phyloP scores from a whole-genome alignment of 2,888 invertebrate genomes.

The Operophtera brumata region DNA sequence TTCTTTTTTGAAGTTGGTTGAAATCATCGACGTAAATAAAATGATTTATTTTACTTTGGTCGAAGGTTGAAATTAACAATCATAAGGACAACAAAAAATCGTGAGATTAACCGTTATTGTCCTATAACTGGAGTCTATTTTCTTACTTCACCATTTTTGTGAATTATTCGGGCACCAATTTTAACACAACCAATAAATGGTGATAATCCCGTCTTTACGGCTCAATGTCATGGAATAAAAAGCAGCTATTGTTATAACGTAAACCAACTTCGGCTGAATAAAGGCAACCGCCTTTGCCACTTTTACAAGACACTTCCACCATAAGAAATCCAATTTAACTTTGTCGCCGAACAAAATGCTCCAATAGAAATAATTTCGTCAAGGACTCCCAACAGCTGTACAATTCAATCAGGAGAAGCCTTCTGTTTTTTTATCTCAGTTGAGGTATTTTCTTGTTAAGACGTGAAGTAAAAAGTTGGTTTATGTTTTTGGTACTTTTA shows the following conservation, averaged over 20 bases:
- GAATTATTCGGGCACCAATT: conserved; percentile 20
- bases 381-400: conserved; percentile 74
- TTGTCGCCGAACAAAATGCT: conserved; percentile 76
- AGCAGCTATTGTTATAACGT: conserved; percentile 61
- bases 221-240: conserved; percentile 46
- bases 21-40: no score
- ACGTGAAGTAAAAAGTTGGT: conserved; percentile 52
- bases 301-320: conserved; percentile 66
- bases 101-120: no score
- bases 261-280: conserved; percentile 63
- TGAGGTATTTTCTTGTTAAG: conserved; percentile 50
- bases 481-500: conserved; percentile 59
- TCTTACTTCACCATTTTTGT: background rate
- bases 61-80: no score
- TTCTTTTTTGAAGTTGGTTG: no score
- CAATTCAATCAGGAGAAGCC: conserved; percentile 72
- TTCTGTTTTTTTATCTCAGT: conserved; percentile 59
- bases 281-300: conserved; percentile 62
- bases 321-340: conserved; percentile 80
- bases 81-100: no score
- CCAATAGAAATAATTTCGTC: conserved; percentile 78
- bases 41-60: no score
- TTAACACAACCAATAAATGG: conserved; percentile 35
- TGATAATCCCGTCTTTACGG: conserved; percentile 40
- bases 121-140: background rate